phyloP scores from a whole-genome alignment of 1,140 invertebrate genomes.

The Drosophila nebulosa region DNA sequence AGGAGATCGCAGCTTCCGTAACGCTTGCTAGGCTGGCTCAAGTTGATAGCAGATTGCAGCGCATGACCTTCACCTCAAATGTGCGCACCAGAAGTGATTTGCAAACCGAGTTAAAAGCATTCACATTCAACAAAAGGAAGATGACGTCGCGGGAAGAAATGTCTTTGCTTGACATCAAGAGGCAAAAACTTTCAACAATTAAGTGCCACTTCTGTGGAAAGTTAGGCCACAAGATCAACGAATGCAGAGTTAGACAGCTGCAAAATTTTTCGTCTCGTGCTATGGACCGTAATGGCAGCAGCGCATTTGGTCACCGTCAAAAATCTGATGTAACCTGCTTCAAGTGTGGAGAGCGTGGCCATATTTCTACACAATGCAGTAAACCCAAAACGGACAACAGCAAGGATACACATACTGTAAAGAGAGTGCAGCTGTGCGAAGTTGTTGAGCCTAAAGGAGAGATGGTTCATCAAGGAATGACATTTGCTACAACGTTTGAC shows the following conservation, averaged over 20 bases:
- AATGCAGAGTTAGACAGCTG: slow-evolving; percentile 12
- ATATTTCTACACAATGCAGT: slow-evolving; percentile 15
- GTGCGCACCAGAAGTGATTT: slow-evolving; percentile 13
- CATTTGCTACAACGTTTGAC: slow-evolving; percentile 4
- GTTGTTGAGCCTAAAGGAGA: slow-evolving; percentile 14
- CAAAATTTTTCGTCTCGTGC: slow-evolving; percentile 13
- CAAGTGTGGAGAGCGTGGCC: slow-evolving; percentile 9
- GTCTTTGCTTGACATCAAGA: slow-evolving; percentile 12
- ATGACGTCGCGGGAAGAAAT: slow-evolving; percentile 20
- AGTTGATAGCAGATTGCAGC: slow-evolving; percentile 8
- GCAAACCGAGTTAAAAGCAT: slow-evolving; percentile 17
- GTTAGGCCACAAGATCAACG: slow-evolving; percentile 13
- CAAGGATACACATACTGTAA: slow-evolving; percentile 11
- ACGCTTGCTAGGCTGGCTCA: slow-evolving; percentile 17
- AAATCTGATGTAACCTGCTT: slow-evolving; percentile 16
- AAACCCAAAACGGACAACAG: slow-evolving; percentile 10
- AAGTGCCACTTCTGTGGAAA: slow-evolving; percentile 22
- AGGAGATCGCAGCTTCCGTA: slow-evolving; percentile 10
- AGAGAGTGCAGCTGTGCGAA: slow-evolving; percentile 14
- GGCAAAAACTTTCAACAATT: slow-evolving; percentile 10
- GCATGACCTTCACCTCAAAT: slow-evolving; percentile 16
- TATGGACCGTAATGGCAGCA: slow-evolving; percentile 5
- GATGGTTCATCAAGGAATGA: slow-evolving; percentile 11
- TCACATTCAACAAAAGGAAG: slow-evolving; percentile 20
- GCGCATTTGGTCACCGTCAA: slow-evolving; percentile 11